These are phyloP conservation scores for Crocallis elinguaria DNA, from an alignment of 2,888 invertebrate genomes.

Conservation along the genomic window DNA sequence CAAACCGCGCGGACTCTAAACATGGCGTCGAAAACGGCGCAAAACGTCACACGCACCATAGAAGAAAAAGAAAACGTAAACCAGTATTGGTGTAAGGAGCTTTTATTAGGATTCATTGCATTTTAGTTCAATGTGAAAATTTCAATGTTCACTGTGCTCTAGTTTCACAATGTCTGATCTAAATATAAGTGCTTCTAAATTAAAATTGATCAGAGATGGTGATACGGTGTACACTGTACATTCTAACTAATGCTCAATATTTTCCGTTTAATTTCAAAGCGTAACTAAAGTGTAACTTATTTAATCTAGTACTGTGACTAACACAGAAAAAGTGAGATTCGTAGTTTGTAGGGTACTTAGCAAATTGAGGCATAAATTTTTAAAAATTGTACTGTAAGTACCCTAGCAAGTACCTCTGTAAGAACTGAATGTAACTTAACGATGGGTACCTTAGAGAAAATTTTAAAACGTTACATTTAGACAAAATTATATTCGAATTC, in stretches of 20 bases:
- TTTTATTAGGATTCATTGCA: slow-evolving; percentile 23
- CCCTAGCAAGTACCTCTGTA: slow-evolving; percentile 23
- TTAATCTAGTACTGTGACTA: slow-evolving; percentile 50
- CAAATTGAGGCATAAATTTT: slow-evolving; percentile 23
- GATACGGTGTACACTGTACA: no score
- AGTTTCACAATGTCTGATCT: slow-evolving; percentile 9
- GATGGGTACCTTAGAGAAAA: slow-evolving; percentile 20
- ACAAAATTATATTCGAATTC: slow-evolving; percentile 31
- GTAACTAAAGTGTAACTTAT: slow-evolving; percentile 30
- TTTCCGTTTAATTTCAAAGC: slow-evolving; percentile 32
- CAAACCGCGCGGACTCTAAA: slow-evolving; percentile 39
- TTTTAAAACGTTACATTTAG: slow-evolving; percentile 14
- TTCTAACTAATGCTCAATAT: slow-evolving; percentile 36
- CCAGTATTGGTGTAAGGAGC: slow-evolving; percentile 71
- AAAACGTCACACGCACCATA: slow-evolving; percentile 56
- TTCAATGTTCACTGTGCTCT: slow-evolving; percentile 17
- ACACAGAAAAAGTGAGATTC: slow-evolving; percentile 69
- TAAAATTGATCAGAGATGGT: slow-evolving; percentile 17
- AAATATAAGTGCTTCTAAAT: no score
- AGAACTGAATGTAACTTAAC: slow-evolving; percentile 22
- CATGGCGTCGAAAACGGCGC: slow-evolving; percentile 43
- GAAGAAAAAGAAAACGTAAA: slow-evolving; percentile 70
- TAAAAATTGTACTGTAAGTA: slow-evolving; percentile 27
- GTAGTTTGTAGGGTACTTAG: slow-evolving; percentile 36
- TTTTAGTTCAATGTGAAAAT: slow-evolving; percentile 7